Evolutionary conservation across 1,140 invertebrate species (phyloP).

Genomic region (Procambarus clarkii): DNA sequence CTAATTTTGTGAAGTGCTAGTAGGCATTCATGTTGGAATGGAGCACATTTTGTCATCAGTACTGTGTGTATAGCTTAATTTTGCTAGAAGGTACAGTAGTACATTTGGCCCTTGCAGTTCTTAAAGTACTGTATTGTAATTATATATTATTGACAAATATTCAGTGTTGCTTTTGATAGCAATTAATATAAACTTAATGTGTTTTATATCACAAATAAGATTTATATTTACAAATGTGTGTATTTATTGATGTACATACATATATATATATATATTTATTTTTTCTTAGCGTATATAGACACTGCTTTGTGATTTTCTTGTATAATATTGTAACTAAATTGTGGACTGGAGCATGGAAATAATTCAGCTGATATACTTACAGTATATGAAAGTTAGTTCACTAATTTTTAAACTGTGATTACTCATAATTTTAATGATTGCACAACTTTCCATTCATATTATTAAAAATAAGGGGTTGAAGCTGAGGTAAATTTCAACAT

Average conservation of each 20-base stretch:
- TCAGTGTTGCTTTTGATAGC: background rate
- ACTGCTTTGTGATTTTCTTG: too few species aligned
- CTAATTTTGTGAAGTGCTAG: background rate
- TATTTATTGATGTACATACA: background rate
- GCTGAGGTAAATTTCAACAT: too few species aligned
- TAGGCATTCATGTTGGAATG: background rate
- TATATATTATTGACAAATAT: background rate
- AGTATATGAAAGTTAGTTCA: too few species aligned
- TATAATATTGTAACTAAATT: too few species aligned
- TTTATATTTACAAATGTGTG: background rate
- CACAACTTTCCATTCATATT: too few species aligned
- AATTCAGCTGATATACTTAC: too few species aligned
- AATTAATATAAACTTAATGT: background rate
- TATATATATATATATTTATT: background rate
- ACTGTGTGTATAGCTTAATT: too few species aligned
- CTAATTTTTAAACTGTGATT: too few species aligned
- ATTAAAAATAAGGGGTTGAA: too few species aligned
- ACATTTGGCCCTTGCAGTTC: background rate
- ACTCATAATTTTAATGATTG: too few species aligned
- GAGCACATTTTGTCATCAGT: background rate
- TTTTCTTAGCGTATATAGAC: background rate
- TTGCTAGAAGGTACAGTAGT: background rate
- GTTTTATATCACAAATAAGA: background rate
- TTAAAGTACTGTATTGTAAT: background rate
- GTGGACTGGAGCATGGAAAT: too few species aligned